Evolutionary conservation across 2,797 vertebrate species (phyloP).

Genomic region (Molothrus aeneus): DNA sequence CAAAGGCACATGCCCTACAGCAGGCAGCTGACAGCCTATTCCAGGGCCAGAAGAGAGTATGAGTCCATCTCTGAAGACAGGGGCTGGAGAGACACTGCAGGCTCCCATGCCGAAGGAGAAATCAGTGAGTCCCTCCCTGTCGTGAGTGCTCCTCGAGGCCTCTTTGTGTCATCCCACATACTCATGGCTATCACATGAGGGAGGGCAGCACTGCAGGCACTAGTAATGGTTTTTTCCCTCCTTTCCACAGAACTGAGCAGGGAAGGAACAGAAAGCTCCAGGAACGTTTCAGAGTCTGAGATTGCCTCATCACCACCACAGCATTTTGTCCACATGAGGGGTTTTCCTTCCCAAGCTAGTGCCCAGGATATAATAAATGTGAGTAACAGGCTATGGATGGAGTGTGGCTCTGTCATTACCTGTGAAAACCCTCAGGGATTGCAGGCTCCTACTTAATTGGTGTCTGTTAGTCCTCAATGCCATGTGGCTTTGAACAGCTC

Average conservation of each 20-base stretch:
- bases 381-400: background rate
- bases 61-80: slow-evolving; percentile 59
- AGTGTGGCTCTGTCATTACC: background rate
- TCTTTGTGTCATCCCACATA: fast-evolving
- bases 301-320: background rate
- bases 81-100: background rate
- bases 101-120: slow-evolving; percentile 43
- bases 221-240: background rate
- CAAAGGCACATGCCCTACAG: slow-evolving; percentile 62
- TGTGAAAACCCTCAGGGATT: background rate
- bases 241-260: slow-evolving; percentile 33
- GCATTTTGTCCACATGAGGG: slow-evolving; percentile 85
- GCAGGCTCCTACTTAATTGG: background rate
- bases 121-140: slow-evolving; percentile 45
- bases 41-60: slow-evolving; percentile 49
- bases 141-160: fast-evolving
- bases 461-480: background rate
- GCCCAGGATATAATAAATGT: slow-evolving; percentile 87
- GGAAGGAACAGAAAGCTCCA: slow-evolving; percentile 54
- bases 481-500: fast-evolving
- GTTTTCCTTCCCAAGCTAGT: slow-evolving; percentile 83
- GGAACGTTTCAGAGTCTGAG: slow-evolving; percentile 27
- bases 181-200: fast-evolving
- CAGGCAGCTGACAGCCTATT: slow-evolving; percentile 33
- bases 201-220: too few species aligned